Evolutionary conservation across 2,888 invertebrate species (phyloP), one percentile per base, ranked within the genome.

Genomic region (Ophonus ardosiacus): DNA sequence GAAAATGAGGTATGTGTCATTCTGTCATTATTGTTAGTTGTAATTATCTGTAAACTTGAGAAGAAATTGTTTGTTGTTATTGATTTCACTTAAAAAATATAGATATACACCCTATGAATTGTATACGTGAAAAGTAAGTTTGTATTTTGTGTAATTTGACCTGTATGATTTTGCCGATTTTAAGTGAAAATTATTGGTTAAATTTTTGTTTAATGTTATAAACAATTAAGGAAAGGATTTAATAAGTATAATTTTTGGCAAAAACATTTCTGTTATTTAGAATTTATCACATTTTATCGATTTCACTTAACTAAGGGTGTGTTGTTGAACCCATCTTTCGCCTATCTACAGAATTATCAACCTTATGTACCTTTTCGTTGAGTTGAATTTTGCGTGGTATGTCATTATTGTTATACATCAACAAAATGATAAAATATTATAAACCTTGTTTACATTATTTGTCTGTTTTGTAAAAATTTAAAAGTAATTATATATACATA

Each of bases 251-350:
- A 18, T 51, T 43, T 18, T 43, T 10, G 7, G 40, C 3, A 74
- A 15, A 57, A 71, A 82, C 78, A 63, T 84, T 65, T 84, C 86
- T 85, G 43, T 85, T 81, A 78, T 85, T 86, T 85, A 57, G 76
- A 82, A 86, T 87, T 86, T 86, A 86, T 86, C 86, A 86, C 86
- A 90, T 89, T 89, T 89, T 90, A 90, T 90, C 89, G 90, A 90
- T 90, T 90, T 88, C 86, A 87, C 87, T 88, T 88, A 87, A 86
- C 87, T 89, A 88, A 89, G 90, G 90, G 90, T 90, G 90, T 90
- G 90, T 90, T 90, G 90, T 90, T 90, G 90, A 90, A 90, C 90
- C 88, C 88, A 87, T 85, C 68, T 71, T 59, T 71, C 24, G 59
- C 71, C 71, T n/a, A 80, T 59, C 56, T 56, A 71, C 17, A 43